A percentile compares a stretch with the other conserved stretches of the same genome.
Evolutionary conservation across 2,113 vertebrate species (phyloP).

Genomic region (Chinchilla lanigera): DNA sequence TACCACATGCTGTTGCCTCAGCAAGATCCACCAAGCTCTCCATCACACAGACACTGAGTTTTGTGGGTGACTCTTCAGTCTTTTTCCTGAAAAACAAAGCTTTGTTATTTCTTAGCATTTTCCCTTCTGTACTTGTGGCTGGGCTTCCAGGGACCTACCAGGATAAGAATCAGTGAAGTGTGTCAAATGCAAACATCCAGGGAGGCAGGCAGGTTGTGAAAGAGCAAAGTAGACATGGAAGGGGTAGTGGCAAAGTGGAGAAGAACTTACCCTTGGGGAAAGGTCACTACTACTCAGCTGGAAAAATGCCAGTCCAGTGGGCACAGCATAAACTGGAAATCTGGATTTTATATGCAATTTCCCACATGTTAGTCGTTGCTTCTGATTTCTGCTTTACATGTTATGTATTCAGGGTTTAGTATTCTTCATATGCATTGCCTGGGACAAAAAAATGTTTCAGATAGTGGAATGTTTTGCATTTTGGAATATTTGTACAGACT

Average conservation of each 20-base stretch:
- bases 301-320: background rate
- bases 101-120: background rate
- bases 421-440: background rate
- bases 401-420: background rate
- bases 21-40: constrained; percentile 61
- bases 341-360: background rate
- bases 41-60: constrained; percentile 31
- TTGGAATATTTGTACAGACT: background rate
- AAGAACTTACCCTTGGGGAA: background rate
- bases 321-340: background rate
- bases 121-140: background rate
- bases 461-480: background rate
- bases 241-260: background rate
- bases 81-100: constrained; percentile 48
- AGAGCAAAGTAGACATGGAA: background rate
- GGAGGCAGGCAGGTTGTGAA: background rate
- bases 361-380: background rate
- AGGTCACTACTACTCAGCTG: background rate
- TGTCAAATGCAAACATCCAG: background rate
- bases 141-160: background rate
- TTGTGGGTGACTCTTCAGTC: background rate
- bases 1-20: constrained; percentile 62
- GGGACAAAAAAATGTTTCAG: background rate
- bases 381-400: background rate
- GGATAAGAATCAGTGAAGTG: background rate